These are phyloP conservation scores for Cerastis leucographa DNA, from an alignment of 2,888 invertebrate species.

Conservation along the genomic window DNA sequence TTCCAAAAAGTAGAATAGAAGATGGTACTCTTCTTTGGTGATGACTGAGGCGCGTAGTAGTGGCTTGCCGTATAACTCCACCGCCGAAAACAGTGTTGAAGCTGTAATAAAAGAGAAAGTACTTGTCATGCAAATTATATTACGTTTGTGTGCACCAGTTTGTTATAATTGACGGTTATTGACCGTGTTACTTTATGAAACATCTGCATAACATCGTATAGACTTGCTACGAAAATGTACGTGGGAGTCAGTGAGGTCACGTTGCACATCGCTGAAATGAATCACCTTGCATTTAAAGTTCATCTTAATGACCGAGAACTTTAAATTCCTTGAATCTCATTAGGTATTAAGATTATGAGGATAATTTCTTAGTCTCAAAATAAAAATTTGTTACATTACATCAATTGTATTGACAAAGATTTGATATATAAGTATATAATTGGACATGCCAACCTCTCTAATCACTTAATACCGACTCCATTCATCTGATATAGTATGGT, in stretches of 20 bases:
- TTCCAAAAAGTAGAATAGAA: constrained; percentile 89
- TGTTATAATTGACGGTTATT: constrained; percentile 65
- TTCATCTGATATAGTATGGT: constrained; percentile 74
- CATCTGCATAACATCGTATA: constrained; percentile 62
- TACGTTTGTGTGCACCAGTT: constrained; percentile 64
- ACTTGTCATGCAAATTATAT: constrained; percentile 64
- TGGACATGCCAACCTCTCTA: constrained; percentile 45
- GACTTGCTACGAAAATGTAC: constrained; percentile 68
- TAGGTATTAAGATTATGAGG: constrained; percentile 1
- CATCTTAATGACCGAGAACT: constrained; percentile 80
- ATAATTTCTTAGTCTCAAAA: not conserved
- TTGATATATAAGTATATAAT: constrained; percentile 42
- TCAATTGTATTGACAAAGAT: constrained; percentile 16
- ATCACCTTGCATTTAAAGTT: constrained; percentile 82
- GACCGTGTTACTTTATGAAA: constrained; percentile 64
- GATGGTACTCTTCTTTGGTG: constrained; percentile 88
- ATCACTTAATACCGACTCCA: constrained; percentile 57
- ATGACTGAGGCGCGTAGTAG: constrained; percentile 88
- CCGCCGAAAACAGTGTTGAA: constrained; percentile 91
- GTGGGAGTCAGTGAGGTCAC: constrained; percentile 78
- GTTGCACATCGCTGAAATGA: constrained; percentile 74
- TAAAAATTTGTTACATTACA: not conserved
- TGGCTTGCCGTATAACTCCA: constrained; percentile 92
- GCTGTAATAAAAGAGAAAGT: constrained; percentile 85
- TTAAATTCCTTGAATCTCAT: constrained; percentile 61